These are phyloP conservation scores for Eriosoma lanigerum DNA, from an alignment of 1,140 invertebrate genomes.

Conservation along the genomic window DNA sequence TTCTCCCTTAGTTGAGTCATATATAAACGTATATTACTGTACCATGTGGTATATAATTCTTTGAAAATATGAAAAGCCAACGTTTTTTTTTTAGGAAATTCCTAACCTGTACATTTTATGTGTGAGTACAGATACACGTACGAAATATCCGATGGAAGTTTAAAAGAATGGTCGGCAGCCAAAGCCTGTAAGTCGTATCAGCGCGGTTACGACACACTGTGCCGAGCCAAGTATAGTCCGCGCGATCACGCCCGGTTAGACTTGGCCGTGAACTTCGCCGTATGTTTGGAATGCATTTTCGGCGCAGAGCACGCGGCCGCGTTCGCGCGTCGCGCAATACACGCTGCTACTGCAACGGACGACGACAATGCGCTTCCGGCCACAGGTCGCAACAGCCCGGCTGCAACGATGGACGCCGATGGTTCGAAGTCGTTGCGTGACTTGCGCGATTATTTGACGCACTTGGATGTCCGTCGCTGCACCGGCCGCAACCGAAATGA, in stretches of 20 bases:
- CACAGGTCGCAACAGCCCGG: no score
- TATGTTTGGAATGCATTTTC: background rate
- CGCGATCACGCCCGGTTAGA: background rate
- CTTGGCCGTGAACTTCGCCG: conserved; percentile 14
- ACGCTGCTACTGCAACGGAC: background rate
- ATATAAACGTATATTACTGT: no score
- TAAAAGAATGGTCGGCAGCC: background rate
- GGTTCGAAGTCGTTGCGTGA: background rate
- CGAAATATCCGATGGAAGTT: background rate
- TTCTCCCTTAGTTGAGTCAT: no score
- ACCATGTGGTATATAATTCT: no score
- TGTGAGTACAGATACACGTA: background rate
- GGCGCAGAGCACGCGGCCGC: background rate
- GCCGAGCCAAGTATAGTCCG: background rate
- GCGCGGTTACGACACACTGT: background rate
- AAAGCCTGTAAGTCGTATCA: background rate
- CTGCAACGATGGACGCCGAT: background rate
- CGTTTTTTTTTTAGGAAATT: no score
- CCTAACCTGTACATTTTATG: no score
- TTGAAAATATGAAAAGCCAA: no score
- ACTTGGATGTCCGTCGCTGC: background rate
- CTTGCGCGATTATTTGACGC: background rate
- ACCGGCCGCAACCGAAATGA: no score
- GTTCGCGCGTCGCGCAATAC: background rate
- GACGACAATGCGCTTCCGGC: background rate